These are phyloP conservation scores for Rhipidura dahli DNA, from an alignment of 2,113 vertebrate genomes.

Conservation along the genomic window DNA sequence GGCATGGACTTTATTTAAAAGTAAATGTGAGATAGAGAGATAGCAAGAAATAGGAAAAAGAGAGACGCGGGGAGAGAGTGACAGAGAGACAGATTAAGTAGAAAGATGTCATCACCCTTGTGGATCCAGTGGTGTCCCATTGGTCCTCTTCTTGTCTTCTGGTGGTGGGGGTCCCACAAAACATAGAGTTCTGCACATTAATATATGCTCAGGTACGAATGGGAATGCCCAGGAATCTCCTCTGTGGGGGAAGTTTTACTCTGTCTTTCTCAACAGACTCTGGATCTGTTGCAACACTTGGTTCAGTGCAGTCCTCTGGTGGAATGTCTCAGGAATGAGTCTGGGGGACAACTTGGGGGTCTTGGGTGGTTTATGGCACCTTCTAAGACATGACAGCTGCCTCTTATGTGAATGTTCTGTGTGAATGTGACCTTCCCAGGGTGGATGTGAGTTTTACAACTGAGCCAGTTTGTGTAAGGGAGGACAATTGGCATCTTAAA, in stretches of 20 bases:
- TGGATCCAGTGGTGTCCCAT: not conserved
- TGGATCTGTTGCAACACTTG: not conserved
- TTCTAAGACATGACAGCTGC: not conserved
- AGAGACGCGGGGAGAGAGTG: not conserved
- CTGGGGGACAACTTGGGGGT: not conserved
- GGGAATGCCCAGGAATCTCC: not conserved
- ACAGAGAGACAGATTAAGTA: not conserved
- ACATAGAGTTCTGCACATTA: accelerated
- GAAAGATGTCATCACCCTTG: not conserved
- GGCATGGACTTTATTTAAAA: not conserved
- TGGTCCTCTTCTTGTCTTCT: not conserved
- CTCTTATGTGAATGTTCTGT: not conserved
- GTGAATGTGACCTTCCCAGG: not conserved
- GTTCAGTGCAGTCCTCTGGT: accelerated
- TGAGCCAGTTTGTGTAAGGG: not conserved
- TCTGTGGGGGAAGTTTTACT: accelerated
- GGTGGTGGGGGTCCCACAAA: accelerated
- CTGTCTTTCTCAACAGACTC: not conserved
- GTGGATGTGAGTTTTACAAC: not conserved
- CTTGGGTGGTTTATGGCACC: not conserved
- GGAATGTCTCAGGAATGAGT: not conserved
- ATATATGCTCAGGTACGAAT: not conserved
- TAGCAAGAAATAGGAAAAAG: not conserved
- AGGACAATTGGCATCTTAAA: not conserved
- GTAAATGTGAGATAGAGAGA: not conserved